Percentiles rank a stretch among this genome's conserved stretches.
These are phyloP conservation scores for Chromobotia macracanthus DNA, from an alignment of 2,797 vertebrate species.

Conservation along the genomic window DNA sequence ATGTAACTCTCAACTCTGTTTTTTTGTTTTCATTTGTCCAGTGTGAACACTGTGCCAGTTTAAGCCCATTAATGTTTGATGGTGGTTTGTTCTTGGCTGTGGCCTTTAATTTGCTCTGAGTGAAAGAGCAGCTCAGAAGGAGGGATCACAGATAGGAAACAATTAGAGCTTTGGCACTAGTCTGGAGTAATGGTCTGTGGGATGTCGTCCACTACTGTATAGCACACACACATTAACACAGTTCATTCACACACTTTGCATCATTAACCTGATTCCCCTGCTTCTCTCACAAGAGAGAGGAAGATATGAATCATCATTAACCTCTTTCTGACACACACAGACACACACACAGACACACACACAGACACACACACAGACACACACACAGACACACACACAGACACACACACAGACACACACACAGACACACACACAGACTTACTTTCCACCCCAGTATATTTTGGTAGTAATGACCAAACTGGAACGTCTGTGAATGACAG, in stretches of 20 bases:
- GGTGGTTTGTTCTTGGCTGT: constrained; percentile 20
- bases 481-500: constrained; percentile 81
- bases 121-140: constrained; percentile 57
- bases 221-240: background rate
- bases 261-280: constrained; percentile 23
- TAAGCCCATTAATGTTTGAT: constrained; percentile 48
- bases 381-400: too few relatives aligned
- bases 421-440: constrained; percentile 65
- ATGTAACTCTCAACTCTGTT: too few relatives aligned
- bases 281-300: background rate
- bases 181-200: constrained; percentile 24
- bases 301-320: constrained; percentile 8
- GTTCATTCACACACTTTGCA: constrained; percentile 1
- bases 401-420: too few relatives aligned
- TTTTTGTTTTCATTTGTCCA: constrained; percentile 1
- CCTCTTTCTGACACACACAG: background rate
- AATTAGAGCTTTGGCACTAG: constrained; percentile 44
- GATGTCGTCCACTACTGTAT: constrained; percentile 14
- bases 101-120: constrained; percentile 59
- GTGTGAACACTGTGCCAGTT: constrained; percentile 15
- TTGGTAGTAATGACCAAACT: constrained; percentile 97
- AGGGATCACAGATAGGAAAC: constrained; percentile 53
- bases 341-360: too few relatives aligned
- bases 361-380: too few relatives aligned
- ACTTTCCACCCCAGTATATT: constrained; percentile 98